Evolutionary conservation across 2,888 invertebrate species (phyloP).

Genomic region (Coenonympha glycerion): DNA sequence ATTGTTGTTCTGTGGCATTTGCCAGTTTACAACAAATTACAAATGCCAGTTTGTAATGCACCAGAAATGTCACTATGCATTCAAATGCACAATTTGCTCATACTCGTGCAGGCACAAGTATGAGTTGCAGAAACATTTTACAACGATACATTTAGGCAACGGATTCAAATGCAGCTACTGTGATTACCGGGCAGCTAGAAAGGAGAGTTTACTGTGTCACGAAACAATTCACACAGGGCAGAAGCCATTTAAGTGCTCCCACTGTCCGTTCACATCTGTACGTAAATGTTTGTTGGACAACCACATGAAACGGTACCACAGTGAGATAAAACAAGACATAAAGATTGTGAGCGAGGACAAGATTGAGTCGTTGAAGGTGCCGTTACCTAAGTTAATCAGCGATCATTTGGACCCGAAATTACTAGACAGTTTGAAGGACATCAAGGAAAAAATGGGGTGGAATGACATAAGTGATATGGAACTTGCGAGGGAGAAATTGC

Average conservation of each 20-base stretch:
- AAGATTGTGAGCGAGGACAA: slow-evolving; percentile 40
- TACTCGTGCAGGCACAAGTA: slow-evolving; percentile 49
- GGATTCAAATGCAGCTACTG: slow-evolving; percentile 49
- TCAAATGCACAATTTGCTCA: slow-evolving; percentile 45
- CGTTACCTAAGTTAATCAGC: slow-evolving; percentile 16
- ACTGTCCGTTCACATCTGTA: slow-evolving; percentile 46
- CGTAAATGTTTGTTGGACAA: slow-evolving; percentile 41
- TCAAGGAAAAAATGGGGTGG: slow-evolving; percentile 1
- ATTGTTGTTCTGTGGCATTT: slow-evolving; percentile 36
- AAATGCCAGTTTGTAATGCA: slow-evolving; percentile 52
- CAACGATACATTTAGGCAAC: slow-evolving; percentile 43
- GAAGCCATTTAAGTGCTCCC: slow-evolving; percentile 49
- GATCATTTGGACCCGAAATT: background rate
- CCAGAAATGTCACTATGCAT: slow-evolving; percentile 48
- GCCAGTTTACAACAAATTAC: slow-evolving; percentile 41
- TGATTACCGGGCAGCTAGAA: slow-evolving; percentile 42
- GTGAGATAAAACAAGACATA: slow-evolving; percentile 32
- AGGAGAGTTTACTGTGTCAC: slow-evolving; percentile 47
- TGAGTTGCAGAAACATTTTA: slow-evolving; percentile 49
- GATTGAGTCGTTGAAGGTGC: slow-evolving; percentile 42
- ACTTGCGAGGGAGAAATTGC: background rate
- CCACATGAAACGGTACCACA: slow-evolving; percentile 44
- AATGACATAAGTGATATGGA: background rate
- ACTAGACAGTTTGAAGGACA: background rate
- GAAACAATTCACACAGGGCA: slow-evolving; percentile 49